Evolutionary conservation across 2,113 vertebrate genomes (phyloP).

Genomic region (Tylochromis polylepis): DNA sequence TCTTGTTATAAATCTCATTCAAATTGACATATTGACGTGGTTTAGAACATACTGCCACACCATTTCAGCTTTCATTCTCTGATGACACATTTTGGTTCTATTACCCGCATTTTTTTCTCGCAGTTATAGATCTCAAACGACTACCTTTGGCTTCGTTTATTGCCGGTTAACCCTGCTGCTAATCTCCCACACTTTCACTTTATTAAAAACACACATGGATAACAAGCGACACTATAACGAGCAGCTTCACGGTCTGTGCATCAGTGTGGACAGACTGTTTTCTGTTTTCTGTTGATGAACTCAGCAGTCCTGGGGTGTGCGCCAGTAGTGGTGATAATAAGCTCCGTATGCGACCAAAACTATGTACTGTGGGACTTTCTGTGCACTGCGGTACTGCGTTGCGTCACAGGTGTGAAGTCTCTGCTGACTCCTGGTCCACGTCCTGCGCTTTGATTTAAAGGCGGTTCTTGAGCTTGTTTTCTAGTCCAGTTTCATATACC

Average conservation of each 20-base stretch:
- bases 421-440: neutral
- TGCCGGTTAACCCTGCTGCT: neutral
- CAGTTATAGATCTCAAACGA: neutral
- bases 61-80: neutral
- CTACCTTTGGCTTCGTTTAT: neutral
- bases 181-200: neutral
- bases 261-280: neutral
- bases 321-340: neutral
- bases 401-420: neutral
- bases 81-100: neutral
- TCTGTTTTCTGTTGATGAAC: neutral
- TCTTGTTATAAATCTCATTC: neutral
- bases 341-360: neutral
- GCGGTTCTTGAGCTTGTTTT: neutral
- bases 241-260: neutral
- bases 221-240: neutral
- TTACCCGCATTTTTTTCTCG: neutral
- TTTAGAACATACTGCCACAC: neutral
- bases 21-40: neutral
- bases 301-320: neutral
- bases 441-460: neutral
- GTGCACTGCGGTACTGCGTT: neutral
- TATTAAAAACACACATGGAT: neutral
- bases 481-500: neutral
- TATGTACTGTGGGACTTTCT: neutral